phyloP scores from a whole-genome alignment of 2,888 invertebrate genomes.

The Conomelus anceps region DNA sequence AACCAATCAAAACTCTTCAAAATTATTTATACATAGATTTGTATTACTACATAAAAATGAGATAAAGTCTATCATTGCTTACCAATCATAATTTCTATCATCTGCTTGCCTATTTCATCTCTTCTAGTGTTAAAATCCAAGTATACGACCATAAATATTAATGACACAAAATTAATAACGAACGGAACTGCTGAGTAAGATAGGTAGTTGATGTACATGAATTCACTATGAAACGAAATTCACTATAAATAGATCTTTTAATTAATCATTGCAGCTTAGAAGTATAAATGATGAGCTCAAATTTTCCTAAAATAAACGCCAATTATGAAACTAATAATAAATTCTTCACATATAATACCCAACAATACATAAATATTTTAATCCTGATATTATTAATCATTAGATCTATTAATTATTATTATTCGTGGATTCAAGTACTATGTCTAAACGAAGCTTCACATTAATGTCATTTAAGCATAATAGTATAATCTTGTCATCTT shows the following conservation, averaged over 20 bases:
- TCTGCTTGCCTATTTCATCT: background rate
- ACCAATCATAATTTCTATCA: background rate
- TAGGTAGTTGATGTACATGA: no score
- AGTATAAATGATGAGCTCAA: background rate
- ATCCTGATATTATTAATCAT: background rate
- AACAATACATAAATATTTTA: background rate
- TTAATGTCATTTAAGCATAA: background rate
- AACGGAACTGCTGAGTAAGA: no score
- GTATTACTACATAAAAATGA: background rate
- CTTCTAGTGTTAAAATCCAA: no score
- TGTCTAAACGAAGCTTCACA: background rate
- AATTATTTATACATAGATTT: background rate
- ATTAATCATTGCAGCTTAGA: background rate
- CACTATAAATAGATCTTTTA: background rate
- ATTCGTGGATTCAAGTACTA: background rate
- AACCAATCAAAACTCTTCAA: background rate
- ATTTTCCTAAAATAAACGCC: background rate
- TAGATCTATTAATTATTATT: background rate
- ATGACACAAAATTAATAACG: no score
- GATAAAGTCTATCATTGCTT: background rate
- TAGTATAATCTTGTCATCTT: background rate
- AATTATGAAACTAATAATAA: background rate
- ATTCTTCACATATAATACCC: no score
- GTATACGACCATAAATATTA: no score
- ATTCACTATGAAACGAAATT: background rate